phyloP scores from a whole-genome alignment of 2,888 invertebrate genomes.

The Brachyptera putata region DNA sequence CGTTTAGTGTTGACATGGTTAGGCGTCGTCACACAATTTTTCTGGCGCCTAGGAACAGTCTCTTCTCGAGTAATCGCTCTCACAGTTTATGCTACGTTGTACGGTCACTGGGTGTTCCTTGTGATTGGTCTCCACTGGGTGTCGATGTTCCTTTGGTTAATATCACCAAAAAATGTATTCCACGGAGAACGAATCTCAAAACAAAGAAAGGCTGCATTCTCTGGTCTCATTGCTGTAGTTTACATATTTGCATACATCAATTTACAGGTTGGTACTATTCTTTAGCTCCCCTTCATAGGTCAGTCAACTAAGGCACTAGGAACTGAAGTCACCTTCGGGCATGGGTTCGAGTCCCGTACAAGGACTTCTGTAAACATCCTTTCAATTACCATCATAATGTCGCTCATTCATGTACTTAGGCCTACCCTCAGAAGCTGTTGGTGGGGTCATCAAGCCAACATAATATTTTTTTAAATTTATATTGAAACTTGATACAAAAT shows the following conservation, averaged over 20 bases:
- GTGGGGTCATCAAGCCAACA: no score
- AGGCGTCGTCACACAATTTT: conserved; percentile 69
- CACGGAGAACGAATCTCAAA: conserved; percentile 73
- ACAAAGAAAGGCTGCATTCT: conserved; percentile 61
- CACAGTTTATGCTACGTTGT: conserved; percentile 78
- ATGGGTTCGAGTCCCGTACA: no score
- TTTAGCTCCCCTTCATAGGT: no score
- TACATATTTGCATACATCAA: conserved; percentile 87
- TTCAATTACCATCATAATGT: no score
- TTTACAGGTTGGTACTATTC: conserved; percentile 46
- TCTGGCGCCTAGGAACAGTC: conserved; percentile 77
- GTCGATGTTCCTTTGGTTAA: conserved; percentile 85
- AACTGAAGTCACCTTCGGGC: no score
- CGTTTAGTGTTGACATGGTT: conserved; percentile 78
- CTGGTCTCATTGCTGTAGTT: conserved; percentile 74
- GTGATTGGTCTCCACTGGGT: conserved; percentile 82
- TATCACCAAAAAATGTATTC: conserved; percentile 79
- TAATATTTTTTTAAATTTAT: no score
- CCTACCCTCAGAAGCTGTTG: no score
- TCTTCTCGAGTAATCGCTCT: conserved; percentile 76
- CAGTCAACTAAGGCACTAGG: no score
- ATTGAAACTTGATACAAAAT: no score
- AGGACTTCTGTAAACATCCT: no score
- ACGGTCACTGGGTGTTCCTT: conserved; percentile 72
- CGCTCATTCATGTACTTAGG: no score